phyloP scores from a whole-genome alignment of 2,797 vertebrate genomes.

The Trachops cirrhosus region DNA sequence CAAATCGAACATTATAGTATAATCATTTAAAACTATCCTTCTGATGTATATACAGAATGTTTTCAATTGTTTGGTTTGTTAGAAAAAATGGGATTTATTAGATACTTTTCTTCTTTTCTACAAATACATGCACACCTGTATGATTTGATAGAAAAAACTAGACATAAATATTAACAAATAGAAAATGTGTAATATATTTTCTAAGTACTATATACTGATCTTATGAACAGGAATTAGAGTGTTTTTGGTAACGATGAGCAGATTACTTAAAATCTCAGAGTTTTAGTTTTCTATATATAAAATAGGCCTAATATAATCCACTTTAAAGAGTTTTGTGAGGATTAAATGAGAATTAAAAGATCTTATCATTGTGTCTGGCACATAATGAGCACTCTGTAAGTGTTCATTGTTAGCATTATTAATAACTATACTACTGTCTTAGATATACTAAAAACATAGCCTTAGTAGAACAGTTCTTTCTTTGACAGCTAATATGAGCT shows the following conservation, averaged over 20 bases:
- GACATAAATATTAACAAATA: background rate
- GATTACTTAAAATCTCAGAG: slow-evolving; percentile 1
- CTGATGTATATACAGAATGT: background rate
- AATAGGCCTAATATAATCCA: background rate
- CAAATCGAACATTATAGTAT: slow-evolving; percentile 38
- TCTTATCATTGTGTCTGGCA: background rate
- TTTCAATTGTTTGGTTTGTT: slow-evolving; percentile 21
- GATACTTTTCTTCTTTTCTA: background rate
- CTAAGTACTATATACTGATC: background rate
- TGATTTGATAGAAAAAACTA: background rate
- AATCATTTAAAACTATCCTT: slow-evolving; percentile 41
- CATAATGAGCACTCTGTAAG: background rate
- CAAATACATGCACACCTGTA: background rate
- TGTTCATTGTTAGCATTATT: background rate
- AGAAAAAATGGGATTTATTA: slow-evolving; percentile 1
- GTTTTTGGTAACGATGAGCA: background rate
- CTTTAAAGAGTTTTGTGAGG: background rate
- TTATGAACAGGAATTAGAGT: background rate
- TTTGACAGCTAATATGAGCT: background rate
- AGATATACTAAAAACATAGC: background rate
- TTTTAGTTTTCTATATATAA: slow-evolving; percentile 22
- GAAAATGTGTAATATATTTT: background rate
- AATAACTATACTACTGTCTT: background rate
- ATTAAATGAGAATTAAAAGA: background rate
- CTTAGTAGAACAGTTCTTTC: background rate